Conservation (phyloP, 1,140 invertebrate genomes). For the Uloborus diversus region DNA sequence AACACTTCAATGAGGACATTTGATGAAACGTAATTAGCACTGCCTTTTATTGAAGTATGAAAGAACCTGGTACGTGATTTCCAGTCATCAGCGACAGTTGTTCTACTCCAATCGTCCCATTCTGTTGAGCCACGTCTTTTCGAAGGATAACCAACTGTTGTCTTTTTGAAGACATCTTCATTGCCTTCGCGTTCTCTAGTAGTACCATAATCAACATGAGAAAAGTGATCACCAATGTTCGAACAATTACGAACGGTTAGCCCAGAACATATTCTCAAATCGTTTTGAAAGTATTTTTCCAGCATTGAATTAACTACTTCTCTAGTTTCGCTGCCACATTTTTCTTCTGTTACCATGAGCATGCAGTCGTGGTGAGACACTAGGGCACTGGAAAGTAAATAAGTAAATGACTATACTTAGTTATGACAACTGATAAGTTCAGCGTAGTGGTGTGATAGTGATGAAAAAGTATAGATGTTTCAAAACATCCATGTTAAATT, state of each 20-base stretch:
- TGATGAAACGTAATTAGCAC: no score
- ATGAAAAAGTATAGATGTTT: no score
- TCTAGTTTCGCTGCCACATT: not conserved
- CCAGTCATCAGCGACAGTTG: not conserved
- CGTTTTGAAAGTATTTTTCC: not conserved
- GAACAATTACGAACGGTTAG: not conserved
- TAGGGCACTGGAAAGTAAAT: not conserved
- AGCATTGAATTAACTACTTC: not conserved
- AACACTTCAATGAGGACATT: no score
- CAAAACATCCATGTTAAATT: no score
- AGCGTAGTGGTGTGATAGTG: no score
- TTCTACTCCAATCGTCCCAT: not conserved
- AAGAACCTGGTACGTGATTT: no score
- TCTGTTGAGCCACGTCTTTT: no score
- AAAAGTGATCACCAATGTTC: not conserved
- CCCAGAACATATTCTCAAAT: not conserved
- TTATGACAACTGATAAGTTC: no score
- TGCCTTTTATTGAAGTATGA: no score
- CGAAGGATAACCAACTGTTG: no score
- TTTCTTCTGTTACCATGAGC: not conserved
- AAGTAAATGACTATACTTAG: no score
- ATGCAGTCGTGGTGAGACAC: not conserved
- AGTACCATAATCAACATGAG: not conserved
- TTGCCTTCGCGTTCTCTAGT: not conserved
- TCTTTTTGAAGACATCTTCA: not conserved